Evolutionary conservation across 2,113 vertebrate genomes (phyloP), one percentile per base, ranked within the genome.

Genomic region (Psilopogon haemacephalus): DNA sequence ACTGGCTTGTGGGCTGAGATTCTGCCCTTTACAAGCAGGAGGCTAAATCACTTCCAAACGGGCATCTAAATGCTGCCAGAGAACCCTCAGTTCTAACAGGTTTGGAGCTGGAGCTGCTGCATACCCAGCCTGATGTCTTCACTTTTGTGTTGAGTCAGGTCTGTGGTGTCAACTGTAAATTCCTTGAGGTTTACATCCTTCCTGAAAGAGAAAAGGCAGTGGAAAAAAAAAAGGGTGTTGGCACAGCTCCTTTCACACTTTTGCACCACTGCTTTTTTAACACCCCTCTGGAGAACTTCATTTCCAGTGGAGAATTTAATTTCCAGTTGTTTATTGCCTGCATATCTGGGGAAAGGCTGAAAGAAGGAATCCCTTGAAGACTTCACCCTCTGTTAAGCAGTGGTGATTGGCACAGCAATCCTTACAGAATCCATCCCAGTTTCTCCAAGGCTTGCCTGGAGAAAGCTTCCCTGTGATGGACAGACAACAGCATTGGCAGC

Each of bases 91-190:
- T 44, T 27, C 6, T 0, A 8, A 48, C 1, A 2, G 19, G 56
- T 65, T 91, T 35, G 26, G 50, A 12, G 15, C 63, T 15, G 33
- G 1, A 38, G 62, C 3, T 48, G 63, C 9, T 37, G 85, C 98
- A 93, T 95, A 99, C 99, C 98, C 71, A 98, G 96, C 70, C 95
- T 97, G 72, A 98, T 97, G 79, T 99, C 98, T 91, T 99, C 98
- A 6, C 85, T 97, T 94, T 75, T 97, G 90, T 95, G 95, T 8
- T 78, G 90, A 38, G 94, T 95, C 92, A 98, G 94, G 58, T 98
- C 98, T 52, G 98, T 92, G 0, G 97, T 91, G 32, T 98, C 97
- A 44, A 97, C 96, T 86, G 98, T 97, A 63, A 98, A 97, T 82
- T 99, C 98, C 8, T 97, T 98, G 8, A 97, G 91, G 62, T 97